Percentiles rank a stretch among this genome's conserved stretches.
phyloP scores from a whole-genome alignment of 92 coral and sea anemone species.

The Siderastrea siderea region DNA sequence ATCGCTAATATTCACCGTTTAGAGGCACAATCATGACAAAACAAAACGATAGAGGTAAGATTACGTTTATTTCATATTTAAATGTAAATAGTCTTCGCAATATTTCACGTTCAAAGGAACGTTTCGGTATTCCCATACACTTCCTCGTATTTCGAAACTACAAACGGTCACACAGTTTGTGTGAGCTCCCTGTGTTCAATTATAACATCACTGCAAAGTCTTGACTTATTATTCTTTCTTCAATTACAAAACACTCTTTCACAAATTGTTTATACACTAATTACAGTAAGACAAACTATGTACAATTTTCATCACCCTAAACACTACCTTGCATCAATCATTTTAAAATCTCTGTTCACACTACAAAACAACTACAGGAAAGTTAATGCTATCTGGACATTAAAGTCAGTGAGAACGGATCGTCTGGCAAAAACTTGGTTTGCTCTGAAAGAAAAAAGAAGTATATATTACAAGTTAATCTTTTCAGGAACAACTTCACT shows the following conservation, averaged over 20 bases:
- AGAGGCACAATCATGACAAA: too few relatives aligned
- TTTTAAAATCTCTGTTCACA: neutral
- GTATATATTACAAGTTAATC: neutral
- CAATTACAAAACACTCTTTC: too few relatives aligned
- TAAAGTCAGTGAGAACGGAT: slow-evolving; percentile 82
- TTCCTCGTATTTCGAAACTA: too few relatives aligned
- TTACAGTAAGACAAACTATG: slow-evolving; percentile 11
- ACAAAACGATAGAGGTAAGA: too few relatives aligned
- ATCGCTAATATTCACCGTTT: too few relatives aligned
- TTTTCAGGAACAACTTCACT: too few relatives aligned
- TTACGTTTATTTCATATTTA: too few relatives aligned
- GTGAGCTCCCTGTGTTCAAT: too few relatives aligned
- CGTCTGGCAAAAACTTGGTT: slow-evolving; percentile 79
- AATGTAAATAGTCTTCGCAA: too few relatives aligned
- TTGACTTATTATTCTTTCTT: neutral
- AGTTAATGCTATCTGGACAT: slow-evolving; percentile 34
- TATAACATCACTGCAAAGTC: neutral
- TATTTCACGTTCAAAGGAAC: too few relatives aligned
- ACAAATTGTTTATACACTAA: neutral
- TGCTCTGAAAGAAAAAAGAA: slow-evolving; percentile 66
- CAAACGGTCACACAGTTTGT: too few relatives aligned
- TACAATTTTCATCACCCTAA: slow-evolving; percentile 17
- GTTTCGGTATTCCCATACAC: too few relatives aligned
- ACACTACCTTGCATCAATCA: neutral
- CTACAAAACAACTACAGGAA: neutral